phyloP scores from a whole-genome alignment of 2,113 vertebrate genomes.

The Myrmecophaga tridactyla region DNA sequence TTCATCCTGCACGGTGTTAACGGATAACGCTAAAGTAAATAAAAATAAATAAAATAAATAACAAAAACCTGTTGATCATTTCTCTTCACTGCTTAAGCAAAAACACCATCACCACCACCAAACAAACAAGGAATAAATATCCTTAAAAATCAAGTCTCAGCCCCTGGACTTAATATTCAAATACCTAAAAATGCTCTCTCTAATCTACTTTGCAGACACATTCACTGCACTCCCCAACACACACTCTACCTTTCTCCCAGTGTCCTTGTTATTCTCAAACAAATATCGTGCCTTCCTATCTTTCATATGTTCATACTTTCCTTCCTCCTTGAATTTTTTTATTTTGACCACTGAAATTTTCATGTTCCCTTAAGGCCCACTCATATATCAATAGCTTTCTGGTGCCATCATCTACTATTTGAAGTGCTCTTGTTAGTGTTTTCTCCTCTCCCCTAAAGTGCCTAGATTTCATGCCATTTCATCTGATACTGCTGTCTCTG shows the following conservation, averaged over 20 bases:
- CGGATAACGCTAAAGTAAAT: background rate
- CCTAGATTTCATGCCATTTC: background rate
- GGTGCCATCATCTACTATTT: background rate
- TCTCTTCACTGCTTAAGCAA: background rate
- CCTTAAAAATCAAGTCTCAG: background rate
- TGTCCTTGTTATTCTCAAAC: background rate
- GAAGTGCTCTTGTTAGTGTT: background rate
- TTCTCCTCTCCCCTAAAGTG: background rate
- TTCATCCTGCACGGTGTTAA: background rate
- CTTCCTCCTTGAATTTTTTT: background rate
- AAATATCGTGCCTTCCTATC: background rate
- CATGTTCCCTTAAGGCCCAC: background rate
- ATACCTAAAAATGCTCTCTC: background rate
- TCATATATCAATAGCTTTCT: background rate
- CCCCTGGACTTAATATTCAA: background rate
- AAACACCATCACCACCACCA: background rate
- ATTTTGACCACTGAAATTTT: background rate
- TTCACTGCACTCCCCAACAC: background rate
- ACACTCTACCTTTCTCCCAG: background rate
- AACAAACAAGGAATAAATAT: background rate
- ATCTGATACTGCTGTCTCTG: background rate
- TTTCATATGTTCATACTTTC: background rate
- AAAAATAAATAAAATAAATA: background rate
- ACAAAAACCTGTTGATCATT: background rate
- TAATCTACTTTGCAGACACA: background rate